Conservation (phyloP, 2,113 vertebrate species). For the Addax nasomaculatus region DNA sequence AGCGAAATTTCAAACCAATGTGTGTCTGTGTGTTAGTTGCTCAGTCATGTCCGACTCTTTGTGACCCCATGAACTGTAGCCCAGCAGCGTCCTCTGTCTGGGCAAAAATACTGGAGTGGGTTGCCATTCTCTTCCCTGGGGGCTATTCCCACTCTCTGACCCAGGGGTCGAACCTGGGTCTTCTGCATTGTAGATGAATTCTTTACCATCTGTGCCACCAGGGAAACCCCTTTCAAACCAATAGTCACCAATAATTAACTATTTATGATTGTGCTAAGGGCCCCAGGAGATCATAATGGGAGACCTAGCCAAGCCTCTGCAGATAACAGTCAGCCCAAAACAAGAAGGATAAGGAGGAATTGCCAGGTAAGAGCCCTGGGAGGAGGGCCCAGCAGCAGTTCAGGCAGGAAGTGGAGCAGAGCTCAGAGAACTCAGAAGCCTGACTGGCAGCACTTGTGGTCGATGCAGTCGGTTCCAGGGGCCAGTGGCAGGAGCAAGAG, state of each 20-base stretch:
- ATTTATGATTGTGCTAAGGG: background rate
- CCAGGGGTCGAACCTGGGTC: background rate
- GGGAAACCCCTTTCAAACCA: background rate
- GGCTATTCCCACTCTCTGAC: background rate
- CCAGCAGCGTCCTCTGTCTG: background rate
- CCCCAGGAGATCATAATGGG: background rate
- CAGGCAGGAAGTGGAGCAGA: background rate
- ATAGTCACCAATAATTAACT: background rate
- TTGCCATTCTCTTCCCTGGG: background rate
- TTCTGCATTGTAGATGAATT: background rate
- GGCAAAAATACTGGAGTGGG: background rate
- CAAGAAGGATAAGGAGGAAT: background rate
- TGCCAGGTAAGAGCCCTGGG: background rate
- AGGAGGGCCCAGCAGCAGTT: background rate
- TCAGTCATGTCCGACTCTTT: background rate
- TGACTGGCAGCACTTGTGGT: background rate
- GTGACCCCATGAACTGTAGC: background rate
- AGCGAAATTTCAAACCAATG: background rate
- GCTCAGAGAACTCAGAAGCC: background rate
- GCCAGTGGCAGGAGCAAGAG: background rate
- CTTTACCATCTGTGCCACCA: background rate
- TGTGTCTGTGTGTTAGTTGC: background rate
- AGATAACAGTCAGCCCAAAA: background rate
- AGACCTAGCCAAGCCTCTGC: background rate
- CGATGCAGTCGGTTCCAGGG: background rate